These are phyloP conservation scores for Gorsachius goisagi DNA, from an alignment of 2,113 vertebrate genomes.

Conservation along the genomic window DNA sequence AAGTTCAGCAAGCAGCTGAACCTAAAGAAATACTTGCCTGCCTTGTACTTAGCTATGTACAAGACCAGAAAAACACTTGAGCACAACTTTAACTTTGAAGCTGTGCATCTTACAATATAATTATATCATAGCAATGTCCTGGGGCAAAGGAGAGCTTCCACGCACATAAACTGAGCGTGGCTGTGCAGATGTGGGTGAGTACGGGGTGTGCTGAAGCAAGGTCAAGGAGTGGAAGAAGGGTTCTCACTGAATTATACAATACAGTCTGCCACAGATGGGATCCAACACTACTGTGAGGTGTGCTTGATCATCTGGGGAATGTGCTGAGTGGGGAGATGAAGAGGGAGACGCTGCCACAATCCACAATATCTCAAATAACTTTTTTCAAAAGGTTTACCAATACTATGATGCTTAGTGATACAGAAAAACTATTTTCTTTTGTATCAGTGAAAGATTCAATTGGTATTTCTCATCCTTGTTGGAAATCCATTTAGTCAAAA, in stretches of 20 bases:
- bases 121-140: background rate
- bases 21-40: background rate
- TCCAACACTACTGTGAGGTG: background rate
- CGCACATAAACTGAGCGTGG: fast-evolving
- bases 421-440: background rate
- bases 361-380: background rate
- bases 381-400: background rate
- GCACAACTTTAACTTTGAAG: background rate
- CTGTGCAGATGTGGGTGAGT: background rate
- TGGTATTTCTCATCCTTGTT: background rate
- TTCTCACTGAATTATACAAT: background rate
- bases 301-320: background rate
- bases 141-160: background rate
- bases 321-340: background rate
- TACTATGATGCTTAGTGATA: background rate
- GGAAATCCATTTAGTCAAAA: background rate
- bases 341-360: background rate
- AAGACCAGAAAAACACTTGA: background rate
- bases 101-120: background rate
- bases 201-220: background rate
- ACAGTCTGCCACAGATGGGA: background rate
- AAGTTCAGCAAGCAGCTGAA: background rate
- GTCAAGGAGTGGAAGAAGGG: background rate
- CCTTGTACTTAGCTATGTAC: background rate
- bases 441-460: background rate